These are phyloP conservation scores for Drymonia ruficornis DNA, from an alignment of 2,888 invertebrate genomes.

Conservation along the genomic window DNA sequence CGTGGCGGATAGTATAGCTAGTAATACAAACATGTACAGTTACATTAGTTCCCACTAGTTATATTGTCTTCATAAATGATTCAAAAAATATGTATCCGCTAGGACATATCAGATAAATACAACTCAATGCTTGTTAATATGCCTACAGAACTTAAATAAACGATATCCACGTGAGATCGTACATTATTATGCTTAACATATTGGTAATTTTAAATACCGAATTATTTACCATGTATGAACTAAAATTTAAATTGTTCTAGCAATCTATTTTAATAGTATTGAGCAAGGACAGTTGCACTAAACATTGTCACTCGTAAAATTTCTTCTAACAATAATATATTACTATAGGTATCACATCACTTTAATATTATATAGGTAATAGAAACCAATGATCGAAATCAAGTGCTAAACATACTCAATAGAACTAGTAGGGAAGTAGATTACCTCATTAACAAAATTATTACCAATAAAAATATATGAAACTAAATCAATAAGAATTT, in stretches of 20 bases:
- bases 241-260: neutral
- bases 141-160: slow-evolving; percentile 23
- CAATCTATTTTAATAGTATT: neutral
- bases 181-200: slow-evolving; percentile 13
- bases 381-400: slow-evolving; percentile 3
- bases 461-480: neutral
- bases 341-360: slow-evolving; percentile 13
- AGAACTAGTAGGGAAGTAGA: slow-evolving; percentile 27
- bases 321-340: slow-evolving; percentile 9
- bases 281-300: neutral
- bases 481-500: neutral
- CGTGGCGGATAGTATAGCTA: slow-evolving; percentile 22
- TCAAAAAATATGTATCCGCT: neutral
- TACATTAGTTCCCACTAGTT: slow-evolving; percentile 28
- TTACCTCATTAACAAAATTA: slow-evolving; percentile 18
- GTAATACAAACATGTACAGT: slow-evolving; percentile 23
- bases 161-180: slow-evolving; percentile 38
- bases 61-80: slow-evolving; percentile 12
- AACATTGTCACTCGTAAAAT: neutral
- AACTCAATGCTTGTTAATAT: slow-evolving; percentile 27
- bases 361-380: slow-evolving; percentile 10
- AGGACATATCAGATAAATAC: slow-evolving; percentile 5
- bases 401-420: slow-evolving; percentile 22
- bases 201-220: neutral
- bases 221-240: neutral